phyloP scores from a whole-genome alignment of 2,113 vertebrate species.

The Psilopogon haemacephalus region DNA sequence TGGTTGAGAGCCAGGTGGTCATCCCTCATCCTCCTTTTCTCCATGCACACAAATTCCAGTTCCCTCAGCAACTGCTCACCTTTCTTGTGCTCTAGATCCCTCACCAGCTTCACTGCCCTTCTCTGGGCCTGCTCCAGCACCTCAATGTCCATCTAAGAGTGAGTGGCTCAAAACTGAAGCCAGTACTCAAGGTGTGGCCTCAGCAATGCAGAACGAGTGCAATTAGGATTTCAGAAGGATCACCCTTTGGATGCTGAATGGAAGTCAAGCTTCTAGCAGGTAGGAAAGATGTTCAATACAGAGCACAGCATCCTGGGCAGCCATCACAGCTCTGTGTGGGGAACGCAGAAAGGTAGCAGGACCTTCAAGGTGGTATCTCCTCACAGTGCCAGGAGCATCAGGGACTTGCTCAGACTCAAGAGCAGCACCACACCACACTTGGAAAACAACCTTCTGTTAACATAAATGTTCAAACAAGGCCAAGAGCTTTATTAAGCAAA shows the following conservation, averaged over 20 bases:
- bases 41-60: too few species aligned
- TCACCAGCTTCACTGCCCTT: too few species aligned
- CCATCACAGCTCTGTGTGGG: not conserved
- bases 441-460: slow-evolving; percentile 35
- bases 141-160: too few species aligned
- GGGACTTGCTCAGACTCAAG: not conserved
- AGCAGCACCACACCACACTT: not conserved
- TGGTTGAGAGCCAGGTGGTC: too few species aligned
- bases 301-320: not conserved
- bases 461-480: slow-evolving; percentile 42
- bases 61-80: too few species aligned
- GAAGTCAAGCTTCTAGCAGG: not conserved
- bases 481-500: slow-evolving; percentile 47
- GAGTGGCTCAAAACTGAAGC: too few species aligned
- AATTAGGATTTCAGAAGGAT: not conserved
- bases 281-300: not conserved
- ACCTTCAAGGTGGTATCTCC: not conserved
- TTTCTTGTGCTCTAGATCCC: too few species aligned
- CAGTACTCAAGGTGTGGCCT: too few species aligned
- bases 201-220: not conserved
- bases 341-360: not conserved
- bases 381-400: not conserved
- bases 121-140: too few species aligned
- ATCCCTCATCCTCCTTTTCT: too few species aligned
- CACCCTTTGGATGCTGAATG: not conserved